These are phyloP conservation scores for Crocuta crocuta DNA, from an alignment of 2,113 vertebrate species.

Conservation along the genomic window DNA sequence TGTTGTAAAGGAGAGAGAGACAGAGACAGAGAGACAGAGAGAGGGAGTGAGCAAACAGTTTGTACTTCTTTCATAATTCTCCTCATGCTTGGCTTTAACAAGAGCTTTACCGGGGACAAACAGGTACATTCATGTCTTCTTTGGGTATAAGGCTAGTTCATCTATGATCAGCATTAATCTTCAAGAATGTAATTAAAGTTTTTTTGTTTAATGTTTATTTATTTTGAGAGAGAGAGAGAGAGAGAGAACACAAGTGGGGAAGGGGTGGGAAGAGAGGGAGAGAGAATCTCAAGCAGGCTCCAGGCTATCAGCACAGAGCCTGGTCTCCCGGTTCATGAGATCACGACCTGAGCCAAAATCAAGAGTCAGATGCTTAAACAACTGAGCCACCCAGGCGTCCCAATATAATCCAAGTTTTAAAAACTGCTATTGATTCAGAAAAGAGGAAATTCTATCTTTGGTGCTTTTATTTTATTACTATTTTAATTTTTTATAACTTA, in stretches of 20 bases:
- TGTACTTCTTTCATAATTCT: not conserved
- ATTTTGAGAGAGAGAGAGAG: too few species aligned
- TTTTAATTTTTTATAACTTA: conserved; percentile 12
- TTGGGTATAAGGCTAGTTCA: not conserved
- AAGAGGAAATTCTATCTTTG: not conserved
- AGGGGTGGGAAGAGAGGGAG: too few species aligned
- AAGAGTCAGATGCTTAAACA: too few species aligned
- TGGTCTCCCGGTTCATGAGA: too few species aligned
- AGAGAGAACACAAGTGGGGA: too few species aligned
- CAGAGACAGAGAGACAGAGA: not conserved
- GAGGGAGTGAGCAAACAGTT: not conserved
- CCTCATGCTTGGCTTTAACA: not conserved
- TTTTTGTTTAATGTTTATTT: not conserved
- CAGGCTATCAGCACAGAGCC: too few species aligned
- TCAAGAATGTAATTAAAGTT: conserved; percentile 33
- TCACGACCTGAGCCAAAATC: too few species aligned
- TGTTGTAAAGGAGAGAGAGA: not conserved
- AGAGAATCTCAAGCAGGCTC: too few species aligned
- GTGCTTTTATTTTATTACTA: not conserved
- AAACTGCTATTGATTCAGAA: not conserved
- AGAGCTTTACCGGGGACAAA: not conserved
- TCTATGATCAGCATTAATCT: not conserved
- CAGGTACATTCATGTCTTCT: not conserved
- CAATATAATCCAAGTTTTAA: conserved; percentile 12
- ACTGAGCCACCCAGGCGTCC: too few species aligned